These are phyloP conservation scores for Corticium candelabrum DNA, from an alignment of 37 sponge, comb jelly and placozoan genomes.

Conservation along the genomic window DNA sequence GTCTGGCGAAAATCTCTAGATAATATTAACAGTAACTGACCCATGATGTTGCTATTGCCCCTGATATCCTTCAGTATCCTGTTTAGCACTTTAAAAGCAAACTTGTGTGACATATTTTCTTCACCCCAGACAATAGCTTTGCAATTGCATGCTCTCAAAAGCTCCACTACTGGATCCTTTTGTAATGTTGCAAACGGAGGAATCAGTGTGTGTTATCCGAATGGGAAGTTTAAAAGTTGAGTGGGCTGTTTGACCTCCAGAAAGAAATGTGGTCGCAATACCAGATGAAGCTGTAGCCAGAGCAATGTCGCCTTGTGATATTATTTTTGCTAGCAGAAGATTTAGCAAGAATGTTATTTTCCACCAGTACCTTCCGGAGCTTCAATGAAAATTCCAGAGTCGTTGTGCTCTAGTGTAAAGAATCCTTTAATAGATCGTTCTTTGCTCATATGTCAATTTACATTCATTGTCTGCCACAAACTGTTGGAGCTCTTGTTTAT, in stretches of 20 bases:
- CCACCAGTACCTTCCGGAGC: background rate
- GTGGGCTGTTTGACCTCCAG: background rate
- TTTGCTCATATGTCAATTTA: too few relatives aligned
- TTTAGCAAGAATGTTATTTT: background rate
- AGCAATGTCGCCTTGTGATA: background rate
- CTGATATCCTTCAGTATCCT: background rate
- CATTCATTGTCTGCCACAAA: too few relatives aligned
- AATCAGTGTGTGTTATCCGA: background rate
- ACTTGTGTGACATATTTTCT: background rate
- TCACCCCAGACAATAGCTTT: background rate
- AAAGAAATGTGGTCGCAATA: background rate
- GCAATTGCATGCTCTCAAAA: too few relatives aligned
- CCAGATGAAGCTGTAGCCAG: background rate
- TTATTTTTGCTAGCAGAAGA: background rate
- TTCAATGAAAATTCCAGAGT: background rate
- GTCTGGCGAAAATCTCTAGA: constrained; percentile 6
- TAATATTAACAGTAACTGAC: background rate
- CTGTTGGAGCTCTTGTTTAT: too few relatives aligned
- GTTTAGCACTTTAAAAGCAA: background rate
- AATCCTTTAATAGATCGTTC: too few relatives aligned
- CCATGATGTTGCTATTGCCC: background rate
- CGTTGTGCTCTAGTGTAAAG: background rate
- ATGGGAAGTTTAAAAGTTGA: background rate
- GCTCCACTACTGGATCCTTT: background rate
- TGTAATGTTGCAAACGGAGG: background rate